phyloP scores from a whole-genome alignment of 2,113 vertebrate genomes.

The Phalacrocorax brasilianus region DNA sequence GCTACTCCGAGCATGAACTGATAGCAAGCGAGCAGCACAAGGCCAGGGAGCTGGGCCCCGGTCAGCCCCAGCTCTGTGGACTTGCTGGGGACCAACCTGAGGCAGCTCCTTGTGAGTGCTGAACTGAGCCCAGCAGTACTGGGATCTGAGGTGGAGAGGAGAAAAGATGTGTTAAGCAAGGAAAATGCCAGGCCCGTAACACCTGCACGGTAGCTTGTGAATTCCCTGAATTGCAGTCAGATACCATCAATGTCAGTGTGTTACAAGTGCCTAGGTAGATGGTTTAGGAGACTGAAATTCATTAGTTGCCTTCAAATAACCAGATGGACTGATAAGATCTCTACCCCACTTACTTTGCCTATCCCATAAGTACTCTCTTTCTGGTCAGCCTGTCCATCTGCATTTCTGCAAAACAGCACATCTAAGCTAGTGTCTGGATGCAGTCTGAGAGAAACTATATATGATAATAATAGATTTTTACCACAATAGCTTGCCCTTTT shows the following conservation, averaged over 20 bases:
- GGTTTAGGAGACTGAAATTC: slow-evolving; percentile 24
- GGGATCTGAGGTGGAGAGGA: not conserved
- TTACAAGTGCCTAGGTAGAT: not conserved
- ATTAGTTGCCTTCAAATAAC: slow-evolving; percentile 36
- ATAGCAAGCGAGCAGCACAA: accelerated
- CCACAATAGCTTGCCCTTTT: not conserved
- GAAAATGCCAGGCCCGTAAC: not conserved
- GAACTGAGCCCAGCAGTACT: not conserved
- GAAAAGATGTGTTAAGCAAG: not conserved
- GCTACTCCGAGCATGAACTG: not conserved
- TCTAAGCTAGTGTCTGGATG: not conserved
- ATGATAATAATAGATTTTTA: not conserved
- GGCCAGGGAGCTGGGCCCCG: not conserved
- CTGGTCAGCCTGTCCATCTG: not conserved
- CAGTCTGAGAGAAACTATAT: not conserved
- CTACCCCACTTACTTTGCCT: not conserved
- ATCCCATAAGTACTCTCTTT: not conserved
- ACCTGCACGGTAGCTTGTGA: not conserved
- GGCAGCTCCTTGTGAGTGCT: not conserved
- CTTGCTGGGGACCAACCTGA: not conserved
- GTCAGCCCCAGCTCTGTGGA: not conserved
- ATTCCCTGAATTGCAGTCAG: slow-evolving; percentile 11
- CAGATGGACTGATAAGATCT: slow-evolving; percentile 36
- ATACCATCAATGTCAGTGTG: not conserved
- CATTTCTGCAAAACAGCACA: not conserved